A percentile compares a stretch with the other conserved stretches of the same genome.
Evolutionary conservation across 1,140 invertebrate species (phyloP).

Genomic region (Papilio dardanus): DNA sequence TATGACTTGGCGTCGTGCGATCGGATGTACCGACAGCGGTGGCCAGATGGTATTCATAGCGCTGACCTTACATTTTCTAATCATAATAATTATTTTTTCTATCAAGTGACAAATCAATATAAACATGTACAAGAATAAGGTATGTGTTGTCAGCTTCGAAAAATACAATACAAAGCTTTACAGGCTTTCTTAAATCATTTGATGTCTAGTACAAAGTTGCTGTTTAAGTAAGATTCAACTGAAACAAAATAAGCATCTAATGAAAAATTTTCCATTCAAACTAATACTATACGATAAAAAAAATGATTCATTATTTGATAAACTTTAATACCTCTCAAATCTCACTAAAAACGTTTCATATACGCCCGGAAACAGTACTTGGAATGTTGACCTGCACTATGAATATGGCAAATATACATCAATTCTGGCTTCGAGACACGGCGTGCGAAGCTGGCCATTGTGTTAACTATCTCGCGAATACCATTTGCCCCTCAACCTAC

Average conservation of each 20-base stretch:
- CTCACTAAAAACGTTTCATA: neutral
- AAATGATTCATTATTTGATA: neutral
- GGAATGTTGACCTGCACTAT: neutral
- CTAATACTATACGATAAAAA: too few species aligned
- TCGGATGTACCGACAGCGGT: slow-evolving; percentile 46
- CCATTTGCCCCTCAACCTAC: slow-evolving; percentile 16
- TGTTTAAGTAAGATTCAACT: too few species aligned
- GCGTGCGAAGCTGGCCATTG: slow-evolving; percentile 43
- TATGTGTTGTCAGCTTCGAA: too few species aligned
- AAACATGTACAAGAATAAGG: too few species aligned
- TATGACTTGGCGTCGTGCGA: slow-evolving; percentile 62
- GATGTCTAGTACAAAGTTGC: too few species aligned
- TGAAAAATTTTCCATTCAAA: neutral
- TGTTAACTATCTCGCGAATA: slow-evolving; percentile 46
- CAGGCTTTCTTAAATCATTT: too few species aligned
- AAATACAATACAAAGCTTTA: too few species aligned
- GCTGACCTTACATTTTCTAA: neutral
- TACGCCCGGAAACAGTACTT: neutral
- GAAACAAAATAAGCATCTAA: neutral
- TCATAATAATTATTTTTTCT: neutral
- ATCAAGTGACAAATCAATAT: neutral
- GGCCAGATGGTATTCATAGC: slow-evolving; percentile 30
- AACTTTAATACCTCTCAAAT: neutral
- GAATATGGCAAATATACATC: slow-evolving; percentile 24
- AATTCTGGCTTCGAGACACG: slow-evolving; percentile 39